Evolutionary conservation across 2,888 invertebrate genomes (phyloP).

Genomic region (Argyra leucocephala): DNA sequence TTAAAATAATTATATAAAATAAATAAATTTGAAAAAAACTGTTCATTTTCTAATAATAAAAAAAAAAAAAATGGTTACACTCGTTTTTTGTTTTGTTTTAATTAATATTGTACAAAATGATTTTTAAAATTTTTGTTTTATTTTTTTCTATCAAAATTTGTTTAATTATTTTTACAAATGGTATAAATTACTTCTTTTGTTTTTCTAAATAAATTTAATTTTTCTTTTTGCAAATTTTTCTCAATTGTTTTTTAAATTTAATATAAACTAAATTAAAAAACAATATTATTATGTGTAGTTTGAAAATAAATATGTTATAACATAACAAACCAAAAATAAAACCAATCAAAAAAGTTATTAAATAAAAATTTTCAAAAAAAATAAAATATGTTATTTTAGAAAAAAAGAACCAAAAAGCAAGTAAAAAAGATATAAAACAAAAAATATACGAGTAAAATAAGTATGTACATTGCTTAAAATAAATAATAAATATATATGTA

Average conservation of each 20-base stretch:
- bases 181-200: not conserved
- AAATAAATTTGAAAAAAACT: too few relatives aligned
- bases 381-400: too few relatives aligned
- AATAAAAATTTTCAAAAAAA: too few relatives aligned
- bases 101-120: not conserved
- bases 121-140: not conserved
- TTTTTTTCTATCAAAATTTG: not conserved
- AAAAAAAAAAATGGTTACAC: too few relatives aligned
- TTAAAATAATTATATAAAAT: too few relatives aligned
- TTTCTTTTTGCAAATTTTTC: not conserved
- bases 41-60: too few relatives aligned
- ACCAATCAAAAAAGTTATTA: too few relatives aligned
- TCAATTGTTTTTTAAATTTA: not conserved
- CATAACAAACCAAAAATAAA: conserved; percentile 11
- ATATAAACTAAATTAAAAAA: not conserved
- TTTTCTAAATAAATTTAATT: not conserved
- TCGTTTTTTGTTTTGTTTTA: not conserved
- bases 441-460: too few relatives aligned
- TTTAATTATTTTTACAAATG: conserved; percentile 6
- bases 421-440: too few relatives aligned
- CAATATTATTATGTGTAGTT: not conserved
- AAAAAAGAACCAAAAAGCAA: too few relatives aligned
- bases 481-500: too few relatives aligned
- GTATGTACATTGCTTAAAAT: too few relatives aligned
- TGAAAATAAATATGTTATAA: not conserved